These are phyloP conservation scores for Drosophila setosimentum DNA, from an alignment of 2,888 invertebrate genomes.

Conservation along the genomic window DNA sequence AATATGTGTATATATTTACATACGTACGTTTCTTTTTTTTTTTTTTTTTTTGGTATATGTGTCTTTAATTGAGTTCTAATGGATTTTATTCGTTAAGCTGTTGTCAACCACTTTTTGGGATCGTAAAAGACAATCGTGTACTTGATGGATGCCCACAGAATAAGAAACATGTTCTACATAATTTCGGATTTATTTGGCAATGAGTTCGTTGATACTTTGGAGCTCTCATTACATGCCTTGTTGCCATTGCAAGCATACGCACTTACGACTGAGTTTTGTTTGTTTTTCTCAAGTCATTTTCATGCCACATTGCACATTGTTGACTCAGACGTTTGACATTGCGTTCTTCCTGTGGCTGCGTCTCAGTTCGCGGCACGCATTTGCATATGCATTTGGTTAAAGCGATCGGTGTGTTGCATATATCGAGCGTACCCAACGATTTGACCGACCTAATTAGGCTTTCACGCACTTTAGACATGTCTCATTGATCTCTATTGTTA, in stretches of 20 bases:
- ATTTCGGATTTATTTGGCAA: slow-evolving; percentile 25
- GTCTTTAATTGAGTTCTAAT: slow-evolving; percentile 48
- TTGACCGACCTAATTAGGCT: slow-evolving; percentile 50
- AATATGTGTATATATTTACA: not conserved
- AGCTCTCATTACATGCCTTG: slow-evolving; percentile 4
- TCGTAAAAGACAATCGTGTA: slow-evolving; percentile 34
- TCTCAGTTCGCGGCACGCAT: slow-evolving; percentile 41
- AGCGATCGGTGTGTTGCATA: slow-evolving; percentile 28
- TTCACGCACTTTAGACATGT: slow-evolving; percentile 74
- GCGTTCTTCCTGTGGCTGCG: slow-evolving; percentile 72
- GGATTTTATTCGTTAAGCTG: slow-evolving; percentile 59
- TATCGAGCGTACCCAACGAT: slow-evolving; percentile 19
- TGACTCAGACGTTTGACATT: slow-evolving; percentile 69
- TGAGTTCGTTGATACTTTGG: slow-evolving; percentile 32
- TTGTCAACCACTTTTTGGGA: slow-evolving; percentile 37
- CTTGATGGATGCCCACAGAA: slow-evolving; percentile 39
- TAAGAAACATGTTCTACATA: slow-evolving; percentile 43
- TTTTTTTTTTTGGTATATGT: not conserved
- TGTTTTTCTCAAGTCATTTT: slow-evolving; percentile 56
- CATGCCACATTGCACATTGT: slow-evolving; percentile 53
- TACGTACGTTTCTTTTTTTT: not conserved
- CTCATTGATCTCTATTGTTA: slow-evolving; percentile 33
- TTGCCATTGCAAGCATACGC: not conserved
- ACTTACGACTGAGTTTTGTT: slow-evolving; percentile 40
- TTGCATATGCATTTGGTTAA: slow-evolving; percentile 75